Evolutionary conservation across 2,113 vertebrate genomes (phyloP).

Genomic region (Barbus barbus): DNA sequence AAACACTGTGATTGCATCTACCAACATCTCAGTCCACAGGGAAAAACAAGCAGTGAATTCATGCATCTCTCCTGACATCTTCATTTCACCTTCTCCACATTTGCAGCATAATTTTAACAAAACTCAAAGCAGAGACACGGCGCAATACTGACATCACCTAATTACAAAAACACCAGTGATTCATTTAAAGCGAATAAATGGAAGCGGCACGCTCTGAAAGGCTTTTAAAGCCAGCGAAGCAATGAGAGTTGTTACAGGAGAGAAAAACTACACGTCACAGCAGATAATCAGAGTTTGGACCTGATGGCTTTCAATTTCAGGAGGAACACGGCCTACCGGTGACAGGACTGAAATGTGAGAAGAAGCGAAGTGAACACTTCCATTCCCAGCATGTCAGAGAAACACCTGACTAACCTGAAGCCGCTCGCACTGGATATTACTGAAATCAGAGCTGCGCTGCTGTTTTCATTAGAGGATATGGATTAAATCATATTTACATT

Average conservation of each 20-base stretch:
- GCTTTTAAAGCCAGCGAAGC: neutral
- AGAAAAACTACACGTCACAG: neutral
- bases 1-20: too few species aligned
- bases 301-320: neutral
- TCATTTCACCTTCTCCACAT: too few species aligned
- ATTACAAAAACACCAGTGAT: too few species aligned
- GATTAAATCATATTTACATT: constrained; percentile 22
- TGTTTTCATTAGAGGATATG: constrained; percentile 5
- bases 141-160: too few species aligned
- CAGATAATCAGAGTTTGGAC: constrained; percentile 14
- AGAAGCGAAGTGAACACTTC: constrained; percentile 8
- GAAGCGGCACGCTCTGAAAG: neutral
- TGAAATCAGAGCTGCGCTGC: neutral
- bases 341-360: neutral
- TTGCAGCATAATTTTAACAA: too few species aligned
- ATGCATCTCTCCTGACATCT: too few species aligned
- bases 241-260: neutral
- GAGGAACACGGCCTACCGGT: neutral
- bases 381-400: constrained; percentile 23
- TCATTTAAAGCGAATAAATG: too few species aligned
- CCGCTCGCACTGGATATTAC: constrained; percentile 11
- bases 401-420: constrained; percentile 32
- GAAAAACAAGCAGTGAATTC: too few species aligned
- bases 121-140: too few species aligned
- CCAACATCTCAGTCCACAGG: too few species aligned